phyloP scores from a whole-genome alignment of 2,888 invertebrate genomes.

The Drosophila subquinaria region DNA sequence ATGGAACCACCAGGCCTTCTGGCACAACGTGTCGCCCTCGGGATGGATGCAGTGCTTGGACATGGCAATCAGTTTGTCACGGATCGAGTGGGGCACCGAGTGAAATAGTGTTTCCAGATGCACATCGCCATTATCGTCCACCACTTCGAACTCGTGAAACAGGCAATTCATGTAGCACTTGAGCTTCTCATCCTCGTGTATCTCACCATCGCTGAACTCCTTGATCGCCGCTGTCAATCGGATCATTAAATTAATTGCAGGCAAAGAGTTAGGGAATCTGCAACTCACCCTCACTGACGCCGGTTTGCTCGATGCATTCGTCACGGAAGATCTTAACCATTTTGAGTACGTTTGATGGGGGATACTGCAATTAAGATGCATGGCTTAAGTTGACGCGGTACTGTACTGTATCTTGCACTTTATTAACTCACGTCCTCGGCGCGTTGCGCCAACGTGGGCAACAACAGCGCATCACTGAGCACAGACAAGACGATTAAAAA shows the following conservation, averaged over 20 bases:
- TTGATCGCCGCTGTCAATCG: constrained; percentile 81
- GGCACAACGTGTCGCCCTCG: constrained; percentile 83
- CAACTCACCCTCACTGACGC: constrained; percentile 82
- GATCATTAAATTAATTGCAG: constrained; percentile 31
- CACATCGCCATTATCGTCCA: constrained; percentile 85
- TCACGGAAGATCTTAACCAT: constrained; percentile 83
- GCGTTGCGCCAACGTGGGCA: constrained; percentile 82
- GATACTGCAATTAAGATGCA: constrained; percentile 82
- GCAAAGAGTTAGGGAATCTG: not conserved
- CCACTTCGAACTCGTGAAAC: constrained; percentile 84
- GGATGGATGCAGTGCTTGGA: constrained; percentile 83
- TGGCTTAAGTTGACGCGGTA: constrained; percentile 56
- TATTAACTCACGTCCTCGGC: constrained; percentile 82
- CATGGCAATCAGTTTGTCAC: constrained; percentile 80
- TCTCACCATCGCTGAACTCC: constrained; percentile 85
- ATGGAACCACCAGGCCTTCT: constrained; percentile 85
- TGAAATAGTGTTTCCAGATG: constrained; percentile 82
- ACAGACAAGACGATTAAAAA: constrained; percentile 81
- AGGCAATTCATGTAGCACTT: constrained; percentile 86
- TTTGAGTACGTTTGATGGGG: constrained; percentile 82
- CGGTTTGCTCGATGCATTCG: constrained; percentile 82
- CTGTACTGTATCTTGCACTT: constrained; percentile 45
- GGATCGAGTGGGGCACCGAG: constrained; percentile 77
- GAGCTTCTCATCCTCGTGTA: constrained; percentile 84
- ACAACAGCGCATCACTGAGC: constrained; percentile 67